Evolutionary conservation across 2,888 invertebrate species (phyloP).

Genomic region (Scaptodrosophila latifasciaeformis): DNA sequence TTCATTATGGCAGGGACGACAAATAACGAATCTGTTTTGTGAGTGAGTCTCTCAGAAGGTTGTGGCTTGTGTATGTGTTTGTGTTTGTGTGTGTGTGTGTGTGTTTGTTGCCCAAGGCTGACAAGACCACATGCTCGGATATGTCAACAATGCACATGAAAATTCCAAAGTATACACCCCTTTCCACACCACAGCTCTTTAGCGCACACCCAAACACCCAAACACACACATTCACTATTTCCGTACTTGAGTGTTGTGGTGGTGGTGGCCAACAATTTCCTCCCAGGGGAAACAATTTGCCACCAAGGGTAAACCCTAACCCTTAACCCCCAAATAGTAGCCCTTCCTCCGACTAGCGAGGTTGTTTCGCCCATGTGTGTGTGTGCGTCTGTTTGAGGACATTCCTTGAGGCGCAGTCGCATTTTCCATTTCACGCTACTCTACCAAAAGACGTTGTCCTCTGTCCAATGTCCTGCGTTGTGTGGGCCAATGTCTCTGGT

Average conservation of each 20-base stretch:
- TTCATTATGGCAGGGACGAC: slow-evolving; percentile 59
- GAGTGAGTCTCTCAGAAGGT: slow-evolving; percentile 10
- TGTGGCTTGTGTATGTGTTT: slow-evolving; percentile 3
- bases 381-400: slow-evolving; percentile 26
- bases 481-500: slow-evolving; percentile 17
- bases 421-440: slow-evolving; percentile 43
- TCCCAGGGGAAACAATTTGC: slow-evolving; percentile 71
- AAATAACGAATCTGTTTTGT: slow-evolving; percentile 28
- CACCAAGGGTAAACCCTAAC: slow-evolving; percentile 39
- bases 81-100: slow-evolving; percentile 20
- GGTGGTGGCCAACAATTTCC: slow-evolving; percentile 53
- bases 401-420: slow-evolving; percentile 46
- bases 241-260: slow-evolving; percentile 29
- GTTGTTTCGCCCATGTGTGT: slow-evolving; percentile 28
- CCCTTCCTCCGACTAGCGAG: slow-evolving; percentile 26
- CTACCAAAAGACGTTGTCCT: slow-evolving; percentile 35
- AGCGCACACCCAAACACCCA: too few relatives aligned
- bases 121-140: slow-evolving; percentile 66
- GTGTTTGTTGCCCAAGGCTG: slow-evolving; percentile 15
- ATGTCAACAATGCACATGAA: slow-evolving; percentile 71
- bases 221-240: slow-evolving; percentile 34
- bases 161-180: slow-evolving; percentile 57
- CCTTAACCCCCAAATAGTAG: slow-evolving; percentile 21
- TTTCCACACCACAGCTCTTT: slow-evolving; percentile 15
- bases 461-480: not conserved